Base-by-base conservation (phyloP, 2,113 vertebrate species). In the Eptesicus fuscus region DNA sequence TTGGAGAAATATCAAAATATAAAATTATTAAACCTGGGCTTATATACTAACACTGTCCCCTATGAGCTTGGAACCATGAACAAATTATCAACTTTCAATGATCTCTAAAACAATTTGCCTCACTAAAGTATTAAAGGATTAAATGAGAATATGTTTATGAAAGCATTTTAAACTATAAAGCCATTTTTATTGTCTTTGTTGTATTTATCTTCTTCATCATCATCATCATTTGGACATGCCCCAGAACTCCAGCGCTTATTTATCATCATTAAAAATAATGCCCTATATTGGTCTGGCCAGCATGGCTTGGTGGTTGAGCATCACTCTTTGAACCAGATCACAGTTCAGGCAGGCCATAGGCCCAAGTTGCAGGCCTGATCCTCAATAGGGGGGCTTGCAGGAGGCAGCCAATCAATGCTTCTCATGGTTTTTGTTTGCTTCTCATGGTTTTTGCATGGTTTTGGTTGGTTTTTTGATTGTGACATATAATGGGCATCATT, bases 401-500 rank as follows among this genome's bases (percentile, higher is more conserved):
- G 61, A 30, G 28, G 61, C 61, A 63, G 13, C 28, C 61, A 63
- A 32, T 63, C 12, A 63, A 63, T 63, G 28, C 0, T 30, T 32
- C 61, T 63, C 5, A 37, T 37, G 37, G 37, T 37, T 37, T 37
- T 37, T 23, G 35, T 22, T 37, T 20, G 49, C 4, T 49, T 32
- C 61, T 63, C 5, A 37, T 37, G 37, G 37, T 37, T 37, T 37
- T 37, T 23, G 35, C n/a, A n/a, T n/a, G n/a, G n/a, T 22, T 37
- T 20, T 49, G 49, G 59, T 61, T 61, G 9, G 59, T 13, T 37
- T 44, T 44, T 73, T 44, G 4, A 49, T 95, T 96, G 89, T 94
- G 40, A 96, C 90, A 97, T 96, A 95, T 93, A 97, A 97, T 17
- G 37, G 91, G 53, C 42, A 95, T 74, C 88, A 65, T 96, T 71